phyloP scores from a whole-genome alignment of 2,113 vertebrate genomes.

The Propithecus coquereli region DNA sequence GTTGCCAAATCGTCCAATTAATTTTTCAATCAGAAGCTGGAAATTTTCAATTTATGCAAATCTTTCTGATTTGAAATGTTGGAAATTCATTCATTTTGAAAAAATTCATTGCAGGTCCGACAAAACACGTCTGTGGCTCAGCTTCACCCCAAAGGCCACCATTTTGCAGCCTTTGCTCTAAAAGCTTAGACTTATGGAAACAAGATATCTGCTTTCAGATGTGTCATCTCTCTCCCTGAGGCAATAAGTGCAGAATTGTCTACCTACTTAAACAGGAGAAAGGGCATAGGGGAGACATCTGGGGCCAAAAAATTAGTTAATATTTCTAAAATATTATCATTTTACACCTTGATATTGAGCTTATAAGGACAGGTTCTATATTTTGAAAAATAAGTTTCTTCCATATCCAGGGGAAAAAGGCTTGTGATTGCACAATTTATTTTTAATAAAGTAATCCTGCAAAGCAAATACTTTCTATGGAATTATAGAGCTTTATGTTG shows the following conservation, averaged over 20 bases:
- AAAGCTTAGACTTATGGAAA: background rate
- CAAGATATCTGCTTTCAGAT: background rate
- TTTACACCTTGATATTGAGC: background rate
- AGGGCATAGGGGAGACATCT: background rate
- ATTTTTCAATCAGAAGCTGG: background rate
- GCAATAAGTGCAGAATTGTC: background rate
- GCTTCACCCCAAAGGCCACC: background rate
- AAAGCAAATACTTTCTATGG: background rate
- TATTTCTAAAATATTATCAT: background rate
- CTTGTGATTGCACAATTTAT: background rate
- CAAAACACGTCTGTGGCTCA: background rate
- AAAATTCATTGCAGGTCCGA: background rate
- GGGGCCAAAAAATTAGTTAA: background rate
- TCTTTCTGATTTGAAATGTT: background rate
- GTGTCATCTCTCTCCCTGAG: background rate
- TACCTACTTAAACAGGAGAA: background rate
- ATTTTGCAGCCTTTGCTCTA: background rate
- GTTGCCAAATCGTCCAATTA: background rate
- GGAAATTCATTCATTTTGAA: background rate
- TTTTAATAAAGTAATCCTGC: background rate
- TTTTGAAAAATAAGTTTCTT: background rate
- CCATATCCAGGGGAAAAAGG: background rate
- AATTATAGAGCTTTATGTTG: background rate
- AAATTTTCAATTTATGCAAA: background rate
- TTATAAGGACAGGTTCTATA: background rate